phyloP scores from a whole-genome alignment of 2,113 vertebrate genomes.

The Orcinus orca region DNA sequence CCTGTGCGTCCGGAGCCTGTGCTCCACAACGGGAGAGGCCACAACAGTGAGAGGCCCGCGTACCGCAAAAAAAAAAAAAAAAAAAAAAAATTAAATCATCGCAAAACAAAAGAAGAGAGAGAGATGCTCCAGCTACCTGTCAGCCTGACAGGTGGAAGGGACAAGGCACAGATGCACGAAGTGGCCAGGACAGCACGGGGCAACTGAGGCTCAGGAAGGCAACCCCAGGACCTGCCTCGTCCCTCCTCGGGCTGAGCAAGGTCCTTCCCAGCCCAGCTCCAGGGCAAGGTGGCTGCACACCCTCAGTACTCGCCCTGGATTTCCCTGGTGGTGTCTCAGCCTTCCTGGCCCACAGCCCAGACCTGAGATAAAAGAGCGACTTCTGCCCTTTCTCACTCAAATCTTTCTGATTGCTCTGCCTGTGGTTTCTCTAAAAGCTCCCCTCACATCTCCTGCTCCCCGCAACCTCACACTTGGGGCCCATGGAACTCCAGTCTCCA shows the following conservation, averaged over 20 bases:
- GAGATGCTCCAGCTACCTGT: background rate
- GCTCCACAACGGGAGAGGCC: too few relatives aligned
- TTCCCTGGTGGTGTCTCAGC: background rate
- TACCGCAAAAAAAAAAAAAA: too few relatives aligned
- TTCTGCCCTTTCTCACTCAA: background rate
- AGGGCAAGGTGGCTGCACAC: background rate
- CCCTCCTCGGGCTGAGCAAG: background rate
- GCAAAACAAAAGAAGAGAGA: background rate
- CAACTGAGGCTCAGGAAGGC: background rate
- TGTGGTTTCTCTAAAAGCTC: background rate
- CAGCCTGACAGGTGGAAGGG: background rate
- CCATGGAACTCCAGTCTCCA: background rate
- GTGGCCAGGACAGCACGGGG: background rate
- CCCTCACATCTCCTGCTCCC: background rate
- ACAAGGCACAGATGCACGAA: background rate
- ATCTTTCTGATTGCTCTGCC: background rate
- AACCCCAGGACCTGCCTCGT: too few relatives aligned
- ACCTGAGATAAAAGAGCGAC: background rate
- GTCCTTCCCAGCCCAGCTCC: background rate
- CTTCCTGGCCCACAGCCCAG: slow-evolving; percentile 41
- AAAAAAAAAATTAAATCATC: background rate
- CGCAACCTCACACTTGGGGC: rapidly evolving
- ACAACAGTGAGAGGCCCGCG: too few relatives aligned
- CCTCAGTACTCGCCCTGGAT: background rate
- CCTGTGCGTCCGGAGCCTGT: too few relatives aligned